phyloP scores from a whole-genome alignment of 2,113 vertebrate species.

The Eulemur rufifrons region DNA sequence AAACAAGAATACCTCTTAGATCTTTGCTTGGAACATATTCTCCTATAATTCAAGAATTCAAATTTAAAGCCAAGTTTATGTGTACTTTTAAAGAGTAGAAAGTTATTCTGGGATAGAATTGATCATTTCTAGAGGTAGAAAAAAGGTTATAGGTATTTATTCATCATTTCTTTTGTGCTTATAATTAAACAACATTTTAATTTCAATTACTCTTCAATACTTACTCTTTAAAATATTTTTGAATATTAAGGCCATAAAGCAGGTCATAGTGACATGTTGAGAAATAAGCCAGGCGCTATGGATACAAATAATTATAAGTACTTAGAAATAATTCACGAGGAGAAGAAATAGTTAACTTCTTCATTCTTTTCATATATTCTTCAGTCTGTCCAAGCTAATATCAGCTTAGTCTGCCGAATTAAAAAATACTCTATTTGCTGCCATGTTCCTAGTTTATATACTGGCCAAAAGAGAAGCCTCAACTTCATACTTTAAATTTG shows the following conservation, averaged over 20 bases:
- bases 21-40: neutral
- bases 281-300: neutral
- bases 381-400: neutral
- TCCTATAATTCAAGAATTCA: neutral
- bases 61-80: constrained; percentile 1
- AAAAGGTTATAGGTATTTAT: neutral
- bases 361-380: neutral
- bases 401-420: neutral
- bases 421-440: neutral
- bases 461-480: neutral
- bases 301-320: neutral
- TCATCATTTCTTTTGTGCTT: neutral
- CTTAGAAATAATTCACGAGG: neutral
- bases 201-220: neutral
- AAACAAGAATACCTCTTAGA: neutral
- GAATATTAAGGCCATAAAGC: neutral
- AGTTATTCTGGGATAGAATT: neutral
- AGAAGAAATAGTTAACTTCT: neutral
- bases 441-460: neutral
- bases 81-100: neutral
- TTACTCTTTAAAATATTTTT: neutral
- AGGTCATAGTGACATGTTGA: neutral
- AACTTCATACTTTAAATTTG: neutral
- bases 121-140: neutral
- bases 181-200: neutral